Percentiles rank a stretch among this genome's conserved stretches.
Evolutionary conservation across 2,797 vertebrate species (phyloP).

Genomic region (Synaphobranchus kaupii): DNA sequence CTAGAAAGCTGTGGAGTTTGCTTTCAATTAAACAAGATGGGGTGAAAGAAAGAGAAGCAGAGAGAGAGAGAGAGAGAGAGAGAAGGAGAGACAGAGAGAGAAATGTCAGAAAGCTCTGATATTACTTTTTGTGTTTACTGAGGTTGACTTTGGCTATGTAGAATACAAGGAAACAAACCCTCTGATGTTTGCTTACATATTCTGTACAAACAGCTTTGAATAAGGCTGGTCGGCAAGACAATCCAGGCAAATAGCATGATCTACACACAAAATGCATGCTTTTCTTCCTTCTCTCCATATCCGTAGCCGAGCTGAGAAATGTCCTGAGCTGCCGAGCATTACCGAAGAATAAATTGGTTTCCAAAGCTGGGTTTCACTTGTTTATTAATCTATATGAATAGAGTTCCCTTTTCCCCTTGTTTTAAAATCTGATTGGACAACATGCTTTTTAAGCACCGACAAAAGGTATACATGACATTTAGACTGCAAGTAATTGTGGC

Average conservation of each 20-base stretch:
- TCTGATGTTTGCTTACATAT: neutral
- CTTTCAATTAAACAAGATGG: constrained; percentile 12
- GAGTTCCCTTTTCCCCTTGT: neutral
- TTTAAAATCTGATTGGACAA: neutral
- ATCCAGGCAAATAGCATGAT: neutral
- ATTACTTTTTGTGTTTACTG: neutral
- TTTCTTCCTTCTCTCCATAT: neutral
- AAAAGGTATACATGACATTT: too few relatives aligned
- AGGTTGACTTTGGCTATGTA: neutral
- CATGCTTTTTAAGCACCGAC: too few relatives aligned
- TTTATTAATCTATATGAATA: neutral
- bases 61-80: neutral
- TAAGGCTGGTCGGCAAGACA: neutral
- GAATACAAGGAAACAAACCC: neutral
- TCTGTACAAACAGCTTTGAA: neutral
- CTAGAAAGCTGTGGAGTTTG: constrained; percentile 3
- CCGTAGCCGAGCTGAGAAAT: neutral
- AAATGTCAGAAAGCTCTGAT: neutral
- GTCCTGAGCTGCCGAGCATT: neutral
- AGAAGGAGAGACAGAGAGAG: neutral
- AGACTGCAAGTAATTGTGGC: too few relatives aligned
- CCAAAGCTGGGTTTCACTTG: neutral
- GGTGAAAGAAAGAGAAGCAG: neutral
- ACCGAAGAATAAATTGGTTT: neutral
- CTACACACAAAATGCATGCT: neutral